Percentiles rank a stretch among this genome's conserved stretches.
Conservation (phyloP, 2,797 vertebrate species). For the Synanceia verrucosa region DNA sequence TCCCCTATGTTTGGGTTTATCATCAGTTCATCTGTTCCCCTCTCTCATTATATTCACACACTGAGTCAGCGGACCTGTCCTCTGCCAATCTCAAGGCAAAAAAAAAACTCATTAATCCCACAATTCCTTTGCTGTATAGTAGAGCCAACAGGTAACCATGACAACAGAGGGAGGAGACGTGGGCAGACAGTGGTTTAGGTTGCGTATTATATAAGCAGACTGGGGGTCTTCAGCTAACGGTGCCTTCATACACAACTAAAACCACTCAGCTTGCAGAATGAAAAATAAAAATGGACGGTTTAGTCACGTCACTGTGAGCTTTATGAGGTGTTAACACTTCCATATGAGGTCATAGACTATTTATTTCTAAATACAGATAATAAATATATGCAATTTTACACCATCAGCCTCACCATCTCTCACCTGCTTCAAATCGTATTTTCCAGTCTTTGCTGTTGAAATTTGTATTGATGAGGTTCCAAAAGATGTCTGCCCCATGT, state of each 20-base stretch:
- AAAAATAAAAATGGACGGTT: not conserved
- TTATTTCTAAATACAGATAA: not conserved
- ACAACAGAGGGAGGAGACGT: constrained; percentile 61
- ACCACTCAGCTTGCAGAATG: not conserved
- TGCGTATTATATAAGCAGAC: constrained; percentile 44
- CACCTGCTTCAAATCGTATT: constrained; percentile 98
- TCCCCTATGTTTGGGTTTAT: not conserved
- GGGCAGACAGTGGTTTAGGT: constrained; percentile 43
- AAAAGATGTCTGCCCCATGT: constrained; percentile 97
- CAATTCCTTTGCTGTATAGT: constrained; percentile 59
- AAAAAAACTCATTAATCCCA: constrained; percentile 64
- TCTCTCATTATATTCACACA: not conserved
- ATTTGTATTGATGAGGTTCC: constrained; percentile 95
- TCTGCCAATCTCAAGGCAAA: constrained; percentile 65
- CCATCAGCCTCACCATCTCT: constrained; percentile 7
- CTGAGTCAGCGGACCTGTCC: constrained; percentile 13
- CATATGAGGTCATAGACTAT: not conserved
- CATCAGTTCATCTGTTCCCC: not conserved
- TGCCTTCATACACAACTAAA: constrained; percentile 16
- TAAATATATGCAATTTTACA: not conserved
- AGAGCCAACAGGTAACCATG: constrained; percentile 72
- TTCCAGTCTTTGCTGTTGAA: constrained; percentile 99
- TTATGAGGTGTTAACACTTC: not conserved
- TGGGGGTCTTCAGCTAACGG: constrained; percentile 7
- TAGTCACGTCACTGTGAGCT: not conserved